phyloP scores from a whole-genome alignment of 2,797 vertebrate species.

The Phataginus tricuspis region DNA sequence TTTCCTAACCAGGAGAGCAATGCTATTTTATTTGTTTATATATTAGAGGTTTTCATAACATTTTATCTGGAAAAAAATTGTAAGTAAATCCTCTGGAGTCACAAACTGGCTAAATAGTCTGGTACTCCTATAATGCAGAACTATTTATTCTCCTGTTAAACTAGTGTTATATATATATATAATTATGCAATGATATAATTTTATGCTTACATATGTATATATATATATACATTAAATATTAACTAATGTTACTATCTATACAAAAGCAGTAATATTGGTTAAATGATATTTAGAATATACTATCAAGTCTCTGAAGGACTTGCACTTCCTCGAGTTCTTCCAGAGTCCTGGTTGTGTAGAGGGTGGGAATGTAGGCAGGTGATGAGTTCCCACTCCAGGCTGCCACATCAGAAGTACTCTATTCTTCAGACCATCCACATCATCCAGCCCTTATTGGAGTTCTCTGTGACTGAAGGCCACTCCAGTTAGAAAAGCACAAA shows the following conservation, averaged over 20 bases:
- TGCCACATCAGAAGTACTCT: neutral
- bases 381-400: neutral
- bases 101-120: neutral
- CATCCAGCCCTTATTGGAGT: neutral
- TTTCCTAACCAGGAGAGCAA: neutral
- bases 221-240: neutral
- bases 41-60: neutral
- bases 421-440: neutral
- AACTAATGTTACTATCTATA: neutral
- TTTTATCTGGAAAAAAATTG: conserved; percentile 17
- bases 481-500: neutral
- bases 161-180: neutral
- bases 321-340: neutral
- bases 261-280: neutral
- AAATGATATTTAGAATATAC: conserved; percentile 35
- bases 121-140: neutral
- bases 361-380: neutral
- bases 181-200: neutral
- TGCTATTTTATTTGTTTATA: neutral
- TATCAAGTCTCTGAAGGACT: conserved; percentile 14
- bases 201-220: neutral
- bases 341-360: neutral
- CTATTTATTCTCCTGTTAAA: conserved; percentile 17
- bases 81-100: conserved; percentile 46
- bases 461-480: conserved; percentile 22